These are phyloP conservation scores for Temnothorax longispinosus DNA, from an alignment of 1,140 invertebrate genomes.

Conservation along the genomic window DNA sequence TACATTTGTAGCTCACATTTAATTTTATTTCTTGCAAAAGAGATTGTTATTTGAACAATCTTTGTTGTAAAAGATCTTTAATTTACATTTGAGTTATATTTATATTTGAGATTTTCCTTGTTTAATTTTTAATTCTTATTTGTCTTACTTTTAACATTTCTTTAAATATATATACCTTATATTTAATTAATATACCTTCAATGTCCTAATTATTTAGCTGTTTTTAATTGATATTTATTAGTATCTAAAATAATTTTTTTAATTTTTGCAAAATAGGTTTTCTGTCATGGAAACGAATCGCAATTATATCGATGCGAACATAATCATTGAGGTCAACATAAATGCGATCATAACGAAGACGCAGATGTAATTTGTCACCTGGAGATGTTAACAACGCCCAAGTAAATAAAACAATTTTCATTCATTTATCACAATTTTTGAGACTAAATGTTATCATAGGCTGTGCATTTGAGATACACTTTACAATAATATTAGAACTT, in stretches of 20 bases:
- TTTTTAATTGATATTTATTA: background rate
- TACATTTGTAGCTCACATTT: background rate
- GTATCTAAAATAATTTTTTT: slow-evolving; percentile 8
- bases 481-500: no score
- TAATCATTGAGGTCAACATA: slow-evolving; percentile 87
- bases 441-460: no score
- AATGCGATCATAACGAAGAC: no score
- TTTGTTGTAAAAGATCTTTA: background rate
- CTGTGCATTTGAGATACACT: no score
- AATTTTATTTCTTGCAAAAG: background rate
- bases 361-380: no score
- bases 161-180: background rate
- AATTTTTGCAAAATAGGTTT: slow-evolving; percentile 84
- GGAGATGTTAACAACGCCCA: no score
- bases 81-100: background rate
- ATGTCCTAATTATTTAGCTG: background rate
- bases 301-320: slow-evolving; percentile 88
- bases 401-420: no score
- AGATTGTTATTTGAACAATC: background rate
- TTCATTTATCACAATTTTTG: no score
- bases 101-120: background rate
- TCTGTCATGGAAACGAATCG: slow-evolving; percentile 90
- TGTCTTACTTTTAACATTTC: background rate
- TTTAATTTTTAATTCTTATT: background rate
- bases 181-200: background rate